Evolutionary conservation across 2,888 invertebrate genomes (phyloP).

Genomic region (Teinopalpus imperialis): DNA sequence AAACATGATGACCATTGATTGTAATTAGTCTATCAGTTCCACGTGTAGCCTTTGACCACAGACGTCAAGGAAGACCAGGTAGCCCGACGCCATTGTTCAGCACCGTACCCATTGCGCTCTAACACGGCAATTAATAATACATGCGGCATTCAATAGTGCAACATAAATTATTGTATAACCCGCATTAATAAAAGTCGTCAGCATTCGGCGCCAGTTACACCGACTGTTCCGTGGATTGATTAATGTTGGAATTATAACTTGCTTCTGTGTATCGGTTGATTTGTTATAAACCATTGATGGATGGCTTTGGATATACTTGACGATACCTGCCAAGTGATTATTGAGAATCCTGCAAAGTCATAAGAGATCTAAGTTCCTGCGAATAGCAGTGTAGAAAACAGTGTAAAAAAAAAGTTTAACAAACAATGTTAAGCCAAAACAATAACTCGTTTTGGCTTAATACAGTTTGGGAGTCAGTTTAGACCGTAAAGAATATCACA

Average conservation of each 20-base stretch:
- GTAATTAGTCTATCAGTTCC: too few species aligned
- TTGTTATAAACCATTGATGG: slow-evolving; percentile 7
- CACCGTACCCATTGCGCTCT: slow-evolving; percentile 7
- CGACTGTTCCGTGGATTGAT: slow-evolving; percentile 29
- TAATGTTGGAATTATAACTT: slow-evolving; percentile 21
- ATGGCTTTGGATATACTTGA: slow-evolving; percentile 1
- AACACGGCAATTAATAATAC: slow-evolving; percentile 30
- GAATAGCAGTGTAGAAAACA: too few species aligned
- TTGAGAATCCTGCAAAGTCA: slow-evolving; percentile 1
- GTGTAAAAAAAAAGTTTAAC: too few species aligned
- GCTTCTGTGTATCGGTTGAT: slow-evolving; percentile 15
- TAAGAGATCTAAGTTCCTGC: too few species aligned
- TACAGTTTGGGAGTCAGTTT: too few species aligned
- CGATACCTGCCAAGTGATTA: slow-evolving; percentile 3
- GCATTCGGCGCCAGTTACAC: slow-evolving; percentile 30
- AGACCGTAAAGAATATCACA: too few species aligned
- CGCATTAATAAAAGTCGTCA: slow-evolving; percentile 33
- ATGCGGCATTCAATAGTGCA: slow-evolving; percentile 22
- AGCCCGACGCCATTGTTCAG: slow-evolving; percentile 9
- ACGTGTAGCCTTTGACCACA: slow-evolving; percentile 8
- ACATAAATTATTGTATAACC: slow-evolving; percentile 32
- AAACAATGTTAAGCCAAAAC: too few species aligned
- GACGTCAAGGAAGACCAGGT: background rate
- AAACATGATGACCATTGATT: too few species aligned
- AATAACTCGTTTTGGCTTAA: too few species aligned